A percentile compares a stretch with the other conserved stretches of the same genome.
These are phyloP conservation scores for Eupsilia transversa DNA, from an alignment of 2,888 invertebrate genomes.

Conservation along the genomic window DNA sequence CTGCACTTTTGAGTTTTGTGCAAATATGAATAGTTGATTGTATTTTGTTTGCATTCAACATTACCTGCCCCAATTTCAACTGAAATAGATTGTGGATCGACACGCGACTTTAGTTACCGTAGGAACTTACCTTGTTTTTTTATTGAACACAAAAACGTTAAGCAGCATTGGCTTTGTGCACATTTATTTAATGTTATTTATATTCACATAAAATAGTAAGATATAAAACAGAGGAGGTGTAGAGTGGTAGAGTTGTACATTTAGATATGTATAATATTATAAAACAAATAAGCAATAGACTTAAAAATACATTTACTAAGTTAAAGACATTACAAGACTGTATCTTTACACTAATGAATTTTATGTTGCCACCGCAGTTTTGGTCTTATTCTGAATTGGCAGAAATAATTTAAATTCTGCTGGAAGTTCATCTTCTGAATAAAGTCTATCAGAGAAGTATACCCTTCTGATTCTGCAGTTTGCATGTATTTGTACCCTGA, in stretches of 20 bases:
- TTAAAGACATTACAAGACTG: slow-evolving; percentile 65
- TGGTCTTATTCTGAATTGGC: slow-evolving; percentile 95
- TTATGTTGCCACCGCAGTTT: slow-evolving; percentile 89
- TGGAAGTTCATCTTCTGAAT: slow-evolving; percentile 98
- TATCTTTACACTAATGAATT: slow-evolving; percentile 63
- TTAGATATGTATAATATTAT: slow-evolving; percentile 49
- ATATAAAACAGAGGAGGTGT: slow-evolving; percentile 69
- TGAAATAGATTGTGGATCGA: not conserved
- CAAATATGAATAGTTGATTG: too few relatives aligned
- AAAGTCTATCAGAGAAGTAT: slow-evolving; percentile 97
- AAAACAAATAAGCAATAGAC: slow-evolving; percentile 79
- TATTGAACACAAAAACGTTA: slow-evolving; percentile 20
- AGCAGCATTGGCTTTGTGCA: slow-evolving; percentile 28
- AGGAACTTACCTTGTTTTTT: slow-evolving; percentile 1
- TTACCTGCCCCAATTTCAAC: not conserved
- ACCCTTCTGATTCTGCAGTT: slow-evolving; percentile 97
- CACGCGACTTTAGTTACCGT: not conserved
- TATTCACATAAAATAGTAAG: slow-evolving; percentile 43
- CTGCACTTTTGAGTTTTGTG: too few relatives aligned
- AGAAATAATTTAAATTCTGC: slow-evolving; percentile 98
- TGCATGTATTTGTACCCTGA: slow-evolving; percentile 97
- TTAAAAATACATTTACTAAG: slow-evolving; percentile 83
- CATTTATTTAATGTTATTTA: slow-evolving; percentile 46
- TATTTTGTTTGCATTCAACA: not conserved
- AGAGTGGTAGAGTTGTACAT: slow-evolving; percentile 69